phyloP scores from a whole-genome alignment of 2,888 invertebrate species.

The Noctua comes region DNA sequence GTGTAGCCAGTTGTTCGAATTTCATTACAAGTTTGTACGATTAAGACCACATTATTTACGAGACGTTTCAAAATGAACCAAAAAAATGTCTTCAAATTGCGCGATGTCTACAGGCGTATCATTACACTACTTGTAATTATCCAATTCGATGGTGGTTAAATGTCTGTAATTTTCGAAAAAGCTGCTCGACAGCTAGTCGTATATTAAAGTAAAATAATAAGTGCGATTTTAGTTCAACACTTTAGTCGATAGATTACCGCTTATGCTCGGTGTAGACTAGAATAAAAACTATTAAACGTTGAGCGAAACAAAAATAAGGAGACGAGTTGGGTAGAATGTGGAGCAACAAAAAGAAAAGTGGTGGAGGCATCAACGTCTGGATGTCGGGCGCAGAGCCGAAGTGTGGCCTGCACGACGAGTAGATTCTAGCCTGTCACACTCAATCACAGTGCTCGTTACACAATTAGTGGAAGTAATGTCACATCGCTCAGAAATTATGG shows the following conservation, averaged over 20 bases:
- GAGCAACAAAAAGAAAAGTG: slow-evolving; percentile 61
- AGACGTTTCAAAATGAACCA: slow-evolving; percentile 73
- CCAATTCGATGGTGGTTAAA: slow-evolving; percentile 83
- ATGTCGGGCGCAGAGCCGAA: slow-evolving; percentile 52
- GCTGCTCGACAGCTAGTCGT: slow-evolving; percentile 75
- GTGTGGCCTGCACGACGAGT: slow-evolving; percentile 60
- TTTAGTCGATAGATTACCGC: slow-evolving; percentile 72
- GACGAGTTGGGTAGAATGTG: slow-evolving; percentile 67
- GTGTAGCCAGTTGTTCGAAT: slow-evolving; percentile 71
- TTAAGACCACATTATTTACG: slow-evolving; percentile 71
- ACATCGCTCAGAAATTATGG: slow-evolving; percentile 72
- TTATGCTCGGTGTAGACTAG: slow-evolving; percentile 54
- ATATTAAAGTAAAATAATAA: slow-evolving; percentile 79
- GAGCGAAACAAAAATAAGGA: slow-evolving; percentile 66
- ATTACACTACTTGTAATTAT: slow-evolving; percentile 84
- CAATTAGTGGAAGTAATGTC: slow-evolving; percentile 77
- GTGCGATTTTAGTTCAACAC: slow-evolving; percentile 76
- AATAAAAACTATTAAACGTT: slow-evolving; percentile 70
- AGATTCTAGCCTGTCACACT: slow-evolving; percentile 67
- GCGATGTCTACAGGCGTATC: slow-evolving; percentile 76
- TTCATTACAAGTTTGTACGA: slow-evolving; percentile 72
- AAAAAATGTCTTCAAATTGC: slow-evolving; percentile 78
- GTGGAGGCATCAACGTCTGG: slow-evolving; percentile 40
- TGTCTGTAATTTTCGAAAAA: slow-evolving; percentile 83
- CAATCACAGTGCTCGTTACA: slow-evolving; percentile 75